Evolutionary conservation across 2,113 vertebrate genomes (phyloP).

Genomic region (Polypterus bichir): DNA sequence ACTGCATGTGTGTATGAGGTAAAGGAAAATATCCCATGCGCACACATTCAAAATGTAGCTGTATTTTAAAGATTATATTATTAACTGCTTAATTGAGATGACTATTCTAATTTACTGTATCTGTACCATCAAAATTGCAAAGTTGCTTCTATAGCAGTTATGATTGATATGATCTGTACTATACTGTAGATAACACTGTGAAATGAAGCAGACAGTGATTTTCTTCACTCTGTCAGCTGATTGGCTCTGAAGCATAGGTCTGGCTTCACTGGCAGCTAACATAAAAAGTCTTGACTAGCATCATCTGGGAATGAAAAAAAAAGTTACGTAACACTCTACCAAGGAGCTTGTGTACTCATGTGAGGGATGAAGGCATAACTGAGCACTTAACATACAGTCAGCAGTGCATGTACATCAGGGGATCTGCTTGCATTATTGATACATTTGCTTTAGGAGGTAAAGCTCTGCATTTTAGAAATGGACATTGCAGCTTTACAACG

Average conservation of each 20-base stretch:
- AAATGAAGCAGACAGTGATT: conserved; percentile 1
- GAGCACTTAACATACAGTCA: background rate
- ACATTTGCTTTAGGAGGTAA: background rate
- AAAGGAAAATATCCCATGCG: no score
- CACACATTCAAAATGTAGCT: no score
- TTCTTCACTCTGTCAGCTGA: conserved; percentile 4
- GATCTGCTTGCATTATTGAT: conserved; percentile 3
- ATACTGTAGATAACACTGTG: background rate
- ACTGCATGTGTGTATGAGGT: no score
- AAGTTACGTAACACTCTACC: conserved; percentile 41
- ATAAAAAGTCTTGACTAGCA: conserved; percentile 28
- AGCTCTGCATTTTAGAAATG: conserved; percentile 26
- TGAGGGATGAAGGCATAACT: background rate
- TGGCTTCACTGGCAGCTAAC: conserved; percentile 2
- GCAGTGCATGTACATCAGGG: conserved; percentile 13
- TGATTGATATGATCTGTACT: background rate
- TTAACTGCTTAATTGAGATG: no score
- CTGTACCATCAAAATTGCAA: background rate
- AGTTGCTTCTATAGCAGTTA: background rate
- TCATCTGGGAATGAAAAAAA: background rate
- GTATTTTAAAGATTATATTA: no score
- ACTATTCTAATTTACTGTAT: no score
- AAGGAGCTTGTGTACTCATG: conserved; percentile 12
- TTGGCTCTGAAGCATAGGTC: conserved; percentile 2
- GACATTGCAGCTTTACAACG: conserved; percentile 43